phyloP scores from a whole-genome alignment of 2,113 vertebrate genomes.

The Cyprinodon variegatus region DNA sequence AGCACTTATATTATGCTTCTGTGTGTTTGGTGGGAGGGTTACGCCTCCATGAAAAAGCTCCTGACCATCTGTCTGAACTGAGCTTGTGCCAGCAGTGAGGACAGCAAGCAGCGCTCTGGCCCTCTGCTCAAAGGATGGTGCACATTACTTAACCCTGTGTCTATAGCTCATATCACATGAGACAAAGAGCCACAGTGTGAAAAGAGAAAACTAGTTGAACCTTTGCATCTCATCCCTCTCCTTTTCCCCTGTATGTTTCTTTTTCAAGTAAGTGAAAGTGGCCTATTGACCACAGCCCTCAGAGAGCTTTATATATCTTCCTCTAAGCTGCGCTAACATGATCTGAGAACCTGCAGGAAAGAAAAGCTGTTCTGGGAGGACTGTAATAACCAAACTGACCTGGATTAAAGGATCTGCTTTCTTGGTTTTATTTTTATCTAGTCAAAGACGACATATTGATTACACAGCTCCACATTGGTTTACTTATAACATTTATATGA shows the following conservation, averaged over 20 bases:
- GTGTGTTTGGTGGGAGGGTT: constrained; percentile 1
- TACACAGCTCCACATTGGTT: too few species aligned
- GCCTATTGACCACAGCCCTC: constrained; percentile 11
- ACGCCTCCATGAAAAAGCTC: constrained; percentile 41
- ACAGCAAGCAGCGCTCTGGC: constrained; percentile 10
- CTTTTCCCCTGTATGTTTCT: background rate
- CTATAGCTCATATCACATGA: background rate
- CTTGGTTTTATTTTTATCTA: background rate
- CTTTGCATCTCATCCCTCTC: background rate
- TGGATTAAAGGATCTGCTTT: background rate
- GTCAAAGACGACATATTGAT: background rate
- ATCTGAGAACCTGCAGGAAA: background rate
- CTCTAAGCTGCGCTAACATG: too few species aligned
- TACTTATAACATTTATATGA: too few species aligned
- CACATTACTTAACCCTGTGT: constrained; percentile 13
- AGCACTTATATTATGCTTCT: constrained; percentile 7
- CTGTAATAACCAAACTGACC: background rate
- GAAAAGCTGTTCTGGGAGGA: background rate
- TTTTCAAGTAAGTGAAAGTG: constrained; percentile 3
- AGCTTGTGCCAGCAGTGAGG: constrained; percentile 58
- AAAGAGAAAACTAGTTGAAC: background rate
- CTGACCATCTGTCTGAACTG: constrained; percentile 73
- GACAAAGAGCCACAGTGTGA: background rate
- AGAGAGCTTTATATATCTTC: background rate
- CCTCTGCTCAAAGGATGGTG: constrained; percentile 2